Conservation (phyloP, 92 coral and sea anemone species). For the Heteractis magnifica region DNA sequence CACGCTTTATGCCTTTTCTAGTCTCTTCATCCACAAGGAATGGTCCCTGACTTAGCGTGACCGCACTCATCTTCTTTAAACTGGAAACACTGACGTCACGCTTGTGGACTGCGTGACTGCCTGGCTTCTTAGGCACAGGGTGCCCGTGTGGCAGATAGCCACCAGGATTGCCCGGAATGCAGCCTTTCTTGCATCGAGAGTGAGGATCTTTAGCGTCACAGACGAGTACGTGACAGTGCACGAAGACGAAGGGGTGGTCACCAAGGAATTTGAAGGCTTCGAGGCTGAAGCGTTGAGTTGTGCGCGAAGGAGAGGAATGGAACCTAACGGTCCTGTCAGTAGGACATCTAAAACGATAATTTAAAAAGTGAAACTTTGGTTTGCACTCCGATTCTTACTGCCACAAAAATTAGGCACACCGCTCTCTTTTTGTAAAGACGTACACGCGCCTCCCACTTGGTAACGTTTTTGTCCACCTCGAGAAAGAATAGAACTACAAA, state of each 20-base stretch:
- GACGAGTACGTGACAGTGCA: slow-evolving; percentile 79
- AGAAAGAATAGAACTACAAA: no score
- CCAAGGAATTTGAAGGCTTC: slow-evolving; percentile 78
- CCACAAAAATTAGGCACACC: no score
- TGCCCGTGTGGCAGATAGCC: neutral
- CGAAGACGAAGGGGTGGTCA: slow-evolving; percentile 73
- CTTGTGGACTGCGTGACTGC: neutral
- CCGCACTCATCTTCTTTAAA: neutral
- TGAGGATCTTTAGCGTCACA: slow-evolving; percentile 66
- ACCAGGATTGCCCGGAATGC: neutral
- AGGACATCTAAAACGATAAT: slow-evolving; percentile 50
- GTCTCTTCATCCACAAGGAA: slow-evolving; percentile 20
- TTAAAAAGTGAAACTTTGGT: neutral
- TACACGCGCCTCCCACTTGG: no score
- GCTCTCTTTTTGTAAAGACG: no score
- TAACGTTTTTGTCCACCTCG: no score
- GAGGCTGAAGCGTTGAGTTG: slow-evolving; percentile 68
- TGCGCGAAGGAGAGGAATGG: slow-evolving; percentile 61
- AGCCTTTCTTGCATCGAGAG: slow-evolving; percentile 65
- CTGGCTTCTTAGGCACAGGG: neutral
- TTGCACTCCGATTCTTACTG: no score
- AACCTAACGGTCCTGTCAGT: slow-evolving; percentile 73
- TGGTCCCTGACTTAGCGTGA: slow-evolving; percentile 34
- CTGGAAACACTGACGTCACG: slow-evolving; percentile 9
- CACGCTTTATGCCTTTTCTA: neutral